Evolutionary conservation across 2,888 invertebrate species (phyloP).

Genomic region (Tipula confusa): DNA sequence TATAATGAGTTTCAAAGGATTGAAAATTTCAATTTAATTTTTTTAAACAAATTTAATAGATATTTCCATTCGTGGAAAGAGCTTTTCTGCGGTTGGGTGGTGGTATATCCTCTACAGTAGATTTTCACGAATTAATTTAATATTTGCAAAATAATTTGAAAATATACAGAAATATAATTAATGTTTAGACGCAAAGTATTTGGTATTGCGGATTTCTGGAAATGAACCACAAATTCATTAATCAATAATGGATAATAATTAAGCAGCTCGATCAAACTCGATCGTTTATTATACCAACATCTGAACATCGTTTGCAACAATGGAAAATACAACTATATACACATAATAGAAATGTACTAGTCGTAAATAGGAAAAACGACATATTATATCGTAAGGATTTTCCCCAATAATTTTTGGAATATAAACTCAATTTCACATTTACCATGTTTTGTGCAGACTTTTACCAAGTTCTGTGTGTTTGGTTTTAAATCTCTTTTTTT

Average conservation of each 20-base stretch:
- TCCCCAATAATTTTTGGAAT: not conserved
- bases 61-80: not conserved
- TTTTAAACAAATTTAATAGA: not conserved
- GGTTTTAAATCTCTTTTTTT: not conserved
- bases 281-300: not conserved
- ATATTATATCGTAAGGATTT: not conserved
- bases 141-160: not conserved
- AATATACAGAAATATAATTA: not conserved
- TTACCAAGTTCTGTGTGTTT: not conserved
- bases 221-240: not conserved
- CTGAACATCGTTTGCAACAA: not conserved
- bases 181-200: not conserved
- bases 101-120: not conserved
- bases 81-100: not conserved
- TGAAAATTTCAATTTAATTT: not conserved
- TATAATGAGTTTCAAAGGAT: conserved; percentile 14
- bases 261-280: not conserved
- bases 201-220: not conserved
- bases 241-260: not conserved
- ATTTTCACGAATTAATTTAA: not conserved
- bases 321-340: not conserved
- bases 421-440: not conserved
- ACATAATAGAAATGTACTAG: not conserved
- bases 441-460: not conserved
- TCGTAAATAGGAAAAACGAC: not conserved